Evolutionary conservation across 2,797 vertebrate species (phyloP).

Genomic region (Eptatretus atami): DNA sequence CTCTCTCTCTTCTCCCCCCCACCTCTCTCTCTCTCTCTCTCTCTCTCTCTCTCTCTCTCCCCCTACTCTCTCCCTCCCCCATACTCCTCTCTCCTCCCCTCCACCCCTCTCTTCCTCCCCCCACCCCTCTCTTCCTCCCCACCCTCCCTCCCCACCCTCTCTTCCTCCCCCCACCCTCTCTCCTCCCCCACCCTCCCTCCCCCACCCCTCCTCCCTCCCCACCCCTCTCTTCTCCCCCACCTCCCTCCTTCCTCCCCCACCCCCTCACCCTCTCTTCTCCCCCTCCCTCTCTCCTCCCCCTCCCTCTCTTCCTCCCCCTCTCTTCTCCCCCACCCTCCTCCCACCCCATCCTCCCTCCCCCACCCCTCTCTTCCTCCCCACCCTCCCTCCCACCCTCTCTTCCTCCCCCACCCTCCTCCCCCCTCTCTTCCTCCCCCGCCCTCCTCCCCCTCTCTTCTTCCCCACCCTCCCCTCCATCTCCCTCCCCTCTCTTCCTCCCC

Average conservation of each 20-base stretch:
- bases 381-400: too few relatives aligned
- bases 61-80: not conserved
- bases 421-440: too few relatives aligned
- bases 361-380: too few relatives aligned
- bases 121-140: not conserved
- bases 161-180: not conserved
- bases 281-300: not conserved
- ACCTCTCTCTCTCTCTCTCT: not conserved
- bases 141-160: not conserved
- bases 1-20: not conserved
- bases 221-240: not conserved
- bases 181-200: not conserved
- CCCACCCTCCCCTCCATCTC: too few relatives aligned
- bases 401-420: too few relatives aligned
- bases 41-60: not conserved
- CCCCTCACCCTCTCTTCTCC: not conserved
- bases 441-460: too few relatives aligned
- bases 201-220: not conserved
- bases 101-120: not conserved
- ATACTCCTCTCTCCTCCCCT: too few relatives aligned
- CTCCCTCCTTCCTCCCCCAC: not conserved
- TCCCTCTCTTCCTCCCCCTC: not conserved
- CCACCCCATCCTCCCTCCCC: too few relatives aligned
- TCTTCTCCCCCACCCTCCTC: not conserved
- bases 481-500: too few relatives aligned